Evolutionary conservation across 2,888 invertebrate genomes (phyloP).

Genomic region (Eurytoma adleriae): DNA sequence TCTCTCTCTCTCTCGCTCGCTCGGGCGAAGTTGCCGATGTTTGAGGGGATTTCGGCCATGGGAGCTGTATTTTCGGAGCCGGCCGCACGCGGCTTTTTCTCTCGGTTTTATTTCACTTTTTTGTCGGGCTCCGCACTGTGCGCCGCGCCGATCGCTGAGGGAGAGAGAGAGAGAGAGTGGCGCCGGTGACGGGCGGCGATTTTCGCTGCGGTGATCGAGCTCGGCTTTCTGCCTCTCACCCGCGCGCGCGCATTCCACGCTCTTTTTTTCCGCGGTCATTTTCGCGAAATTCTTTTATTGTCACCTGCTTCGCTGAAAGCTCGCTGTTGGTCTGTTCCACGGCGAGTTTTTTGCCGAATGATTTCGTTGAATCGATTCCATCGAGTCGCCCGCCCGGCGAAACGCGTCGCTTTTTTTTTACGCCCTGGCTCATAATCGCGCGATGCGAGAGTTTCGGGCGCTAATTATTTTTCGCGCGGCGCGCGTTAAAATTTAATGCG

Average conservation of each 20-base stretch:
- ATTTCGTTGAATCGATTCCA: no score
- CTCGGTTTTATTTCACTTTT: constrained; percentile 14
- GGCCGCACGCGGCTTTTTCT: constrained; percentile 6
- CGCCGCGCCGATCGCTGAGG: neutral
- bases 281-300: constrained; percentile 1
- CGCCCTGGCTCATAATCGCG: no score
- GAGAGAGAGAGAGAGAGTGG: neutral
- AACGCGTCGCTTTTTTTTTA: no score
- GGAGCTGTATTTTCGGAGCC: neutral
- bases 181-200: neutral
- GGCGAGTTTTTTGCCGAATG: neutral
- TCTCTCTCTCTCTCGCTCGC: no score
- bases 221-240: neutral
- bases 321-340: neutral
- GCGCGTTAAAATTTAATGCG: no score
- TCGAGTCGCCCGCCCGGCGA: no score
- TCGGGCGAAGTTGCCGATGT: constrained; percentile 15
- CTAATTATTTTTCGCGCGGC: no score
- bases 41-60: constrained; percentile 25
- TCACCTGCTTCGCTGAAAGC: neutral
- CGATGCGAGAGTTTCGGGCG: no score
- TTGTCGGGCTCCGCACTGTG: constrained; percentile 2
- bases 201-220: neutral
- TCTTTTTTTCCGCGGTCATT: constrained; percentile 7
- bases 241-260: no score